Percentiles rank a stretch among this genome's conserved stretches.
These are phyloP conservation scores for Holothuria scabra DNA, from an alignment of 53 echinoderm and acorn worm species.

Conservation along the genomic window DNA sequence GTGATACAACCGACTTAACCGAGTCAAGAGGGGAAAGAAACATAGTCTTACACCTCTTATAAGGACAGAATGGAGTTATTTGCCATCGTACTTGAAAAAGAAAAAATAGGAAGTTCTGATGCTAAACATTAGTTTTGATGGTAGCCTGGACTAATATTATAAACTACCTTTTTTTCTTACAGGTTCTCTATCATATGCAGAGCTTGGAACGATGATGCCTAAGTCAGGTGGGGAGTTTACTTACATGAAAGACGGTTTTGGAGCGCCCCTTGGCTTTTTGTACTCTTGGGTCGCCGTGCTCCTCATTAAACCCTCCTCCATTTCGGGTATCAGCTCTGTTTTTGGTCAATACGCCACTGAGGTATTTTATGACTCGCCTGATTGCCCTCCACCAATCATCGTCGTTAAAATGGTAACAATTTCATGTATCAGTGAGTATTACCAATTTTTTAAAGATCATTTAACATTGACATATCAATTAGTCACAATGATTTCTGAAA, in stretches of 20 bases:
- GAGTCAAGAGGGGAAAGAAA: too few species aligned
- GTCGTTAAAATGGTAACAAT: constrained; percentile 11
- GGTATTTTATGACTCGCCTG: constrained; percentile 24
- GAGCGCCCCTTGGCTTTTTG: constrained; percentile 70
- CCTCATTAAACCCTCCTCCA: constrained; percentile 52
- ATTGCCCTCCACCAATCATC: constrained; percentile 30
- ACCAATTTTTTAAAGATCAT: too few species aligned
- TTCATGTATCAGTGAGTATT: constrained; percentile 7
- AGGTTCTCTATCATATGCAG: constrained; percentile 87
- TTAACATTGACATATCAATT: too few species aligned
- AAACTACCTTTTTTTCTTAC: neutral
- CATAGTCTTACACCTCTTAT: too few species aligned
- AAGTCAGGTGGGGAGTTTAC: constrained; percentile 88
- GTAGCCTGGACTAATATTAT: constrained; percentile 40
- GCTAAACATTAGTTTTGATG: neutral
- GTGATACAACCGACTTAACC: too few species aligned
- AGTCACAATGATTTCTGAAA: too few species aligned
- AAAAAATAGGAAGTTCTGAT: too few species aligned
- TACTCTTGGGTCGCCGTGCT: constrained; percentile 78
- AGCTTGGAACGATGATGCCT: constrained; percentile 84
- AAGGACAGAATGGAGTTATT: too few species aligned
- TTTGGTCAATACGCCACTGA: constrained; percentile 39
- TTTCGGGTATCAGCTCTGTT: neutral
- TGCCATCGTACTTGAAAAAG: too few species aligned
- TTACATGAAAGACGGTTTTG: constrained; percentile 77